Percentiles rank a stretch among this genome's conserved stretches.
These are phyloP conservation scores for Sapayoa aenigma DNA, from an alignment of 2,113 vertebrate genomes.

Conservation along the genomic window DNA sequence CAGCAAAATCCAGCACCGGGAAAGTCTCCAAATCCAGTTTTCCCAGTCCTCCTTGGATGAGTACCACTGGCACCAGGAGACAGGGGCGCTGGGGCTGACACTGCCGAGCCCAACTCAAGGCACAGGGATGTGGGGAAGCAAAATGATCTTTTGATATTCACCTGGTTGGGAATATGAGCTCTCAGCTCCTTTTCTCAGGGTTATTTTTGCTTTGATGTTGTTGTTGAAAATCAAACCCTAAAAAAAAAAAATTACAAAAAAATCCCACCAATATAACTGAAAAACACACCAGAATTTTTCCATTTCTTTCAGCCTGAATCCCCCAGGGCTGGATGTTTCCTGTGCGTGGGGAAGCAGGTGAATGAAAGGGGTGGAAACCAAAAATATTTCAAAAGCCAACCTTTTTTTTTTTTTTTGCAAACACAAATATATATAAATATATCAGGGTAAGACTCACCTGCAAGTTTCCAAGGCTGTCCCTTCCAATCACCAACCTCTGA, in stretches of 20 bases:
- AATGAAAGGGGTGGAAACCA: background rate
- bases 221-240: background rate
- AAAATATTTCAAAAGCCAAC: background rate
- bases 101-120: background rate
- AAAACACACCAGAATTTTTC: background rate
- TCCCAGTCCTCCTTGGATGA: background rate
- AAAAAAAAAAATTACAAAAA: background rate
- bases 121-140: background rate
- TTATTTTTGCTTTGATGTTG: background rate
- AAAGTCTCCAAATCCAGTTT: background rate
- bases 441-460: background rate
- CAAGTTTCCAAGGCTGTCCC: background rate
- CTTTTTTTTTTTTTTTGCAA: background rate
- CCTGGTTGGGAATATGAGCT: background rate
- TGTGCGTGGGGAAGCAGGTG: background rate
- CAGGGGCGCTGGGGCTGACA: background rate
- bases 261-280: background rate
- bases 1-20: background rate
- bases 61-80: background rate
- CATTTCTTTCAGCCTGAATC: background rate
- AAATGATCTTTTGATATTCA: background rate
- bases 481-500: background rate
- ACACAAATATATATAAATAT: background rate
- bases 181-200: background rate
- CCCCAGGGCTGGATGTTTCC: background rate